Percentiles rank a stretch among this genome's conserved stretches.
phyloP scores from a whole-genome alignment of 2,113 vertebrate genomes.

The Brachyhypopomus gauderio region DNA sequence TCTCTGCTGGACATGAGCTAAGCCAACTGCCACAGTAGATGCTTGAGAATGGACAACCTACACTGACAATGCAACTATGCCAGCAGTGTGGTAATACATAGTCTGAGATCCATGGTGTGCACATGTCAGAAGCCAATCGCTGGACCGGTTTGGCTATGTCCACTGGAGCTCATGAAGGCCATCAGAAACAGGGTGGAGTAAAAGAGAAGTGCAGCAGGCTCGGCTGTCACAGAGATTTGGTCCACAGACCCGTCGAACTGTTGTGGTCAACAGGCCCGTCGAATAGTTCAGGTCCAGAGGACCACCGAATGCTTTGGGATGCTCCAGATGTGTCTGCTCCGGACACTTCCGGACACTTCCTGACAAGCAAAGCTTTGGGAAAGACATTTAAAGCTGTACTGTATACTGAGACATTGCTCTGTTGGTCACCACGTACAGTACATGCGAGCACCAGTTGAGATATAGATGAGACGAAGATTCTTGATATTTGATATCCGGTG shows the following conservation, averaged over 20 bases:
- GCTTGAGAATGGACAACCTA: background rate
- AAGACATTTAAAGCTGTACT: background rate
- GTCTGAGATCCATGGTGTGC: background rate
- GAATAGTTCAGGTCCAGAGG: too few relatives aligned
- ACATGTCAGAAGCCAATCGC: background rate
- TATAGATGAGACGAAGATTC: background rate
- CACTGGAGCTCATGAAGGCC: background rate
- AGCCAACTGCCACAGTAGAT: background rate
- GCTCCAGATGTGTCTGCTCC: too few relatives aligned
- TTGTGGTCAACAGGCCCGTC: too few relatives aligned
- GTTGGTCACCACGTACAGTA: background rate
- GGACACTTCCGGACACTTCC: too few relatives aligned
- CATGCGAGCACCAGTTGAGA: background rate
- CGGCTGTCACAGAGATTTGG: background rate
- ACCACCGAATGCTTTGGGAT: too few relatives aligned
- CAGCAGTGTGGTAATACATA: background rate
- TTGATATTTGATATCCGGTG: background rate
- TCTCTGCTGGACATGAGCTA: background rate
- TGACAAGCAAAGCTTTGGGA: too few relatives aligned
- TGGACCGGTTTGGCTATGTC: background rate
- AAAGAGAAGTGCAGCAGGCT: background rate
- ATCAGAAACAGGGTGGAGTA: slow-evolving; percentile 10
- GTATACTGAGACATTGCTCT: background rate
- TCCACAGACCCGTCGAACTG: too few relatives aligned
- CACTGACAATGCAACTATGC: background rate